phyloP scores from a whole-genome alignment of 2,797 vertebrate genomes.

The Platalea minor region DNA sequence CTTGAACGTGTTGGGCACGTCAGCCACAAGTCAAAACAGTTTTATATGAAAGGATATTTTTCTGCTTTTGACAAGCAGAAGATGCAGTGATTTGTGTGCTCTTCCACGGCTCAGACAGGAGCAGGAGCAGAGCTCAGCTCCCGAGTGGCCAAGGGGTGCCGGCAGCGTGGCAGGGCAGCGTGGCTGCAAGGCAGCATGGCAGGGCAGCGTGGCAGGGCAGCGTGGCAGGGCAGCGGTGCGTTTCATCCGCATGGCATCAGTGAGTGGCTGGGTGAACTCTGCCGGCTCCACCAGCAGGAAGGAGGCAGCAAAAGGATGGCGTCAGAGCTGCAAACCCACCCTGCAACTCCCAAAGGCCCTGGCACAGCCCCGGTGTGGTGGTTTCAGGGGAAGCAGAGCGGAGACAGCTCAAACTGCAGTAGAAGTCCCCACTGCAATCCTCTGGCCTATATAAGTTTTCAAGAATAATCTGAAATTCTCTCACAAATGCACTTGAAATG shows the following conservation, averaged over 20 bases:
- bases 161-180: neutral
- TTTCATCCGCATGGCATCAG: neutral
- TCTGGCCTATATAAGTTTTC: neutral
- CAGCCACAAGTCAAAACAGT: neutral
- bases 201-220: neutral
- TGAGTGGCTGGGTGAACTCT: rapidly evolving
- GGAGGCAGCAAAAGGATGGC: neutral
- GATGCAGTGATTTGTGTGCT: rapidly evolving
- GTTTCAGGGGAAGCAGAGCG: neutral
- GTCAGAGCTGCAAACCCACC: neutral
- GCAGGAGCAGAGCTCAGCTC: neutral
- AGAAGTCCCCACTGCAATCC: neutral
- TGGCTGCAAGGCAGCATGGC: no score
- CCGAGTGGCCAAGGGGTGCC: rapidly evolving
- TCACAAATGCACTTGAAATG: neutral
- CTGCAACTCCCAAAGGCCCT: neutral
- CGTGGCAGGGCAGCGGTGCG: rapidly evolving
- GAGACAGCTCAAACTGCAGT: neutral
- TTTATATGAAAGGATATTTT: neutral
- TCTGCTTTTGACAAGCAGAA: neutral
- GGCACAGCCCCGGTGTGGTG: neutral
- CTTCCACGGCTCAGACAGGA: neutral
- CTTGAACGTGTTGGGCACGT: neutral
- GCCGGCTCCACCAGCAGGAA: neutral
- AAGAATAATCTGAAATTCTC: neutral